phyloP scores from a whole-genome alignment of 2,113 vertebrate genomes.

The Phainopepla nitens region DNA sequence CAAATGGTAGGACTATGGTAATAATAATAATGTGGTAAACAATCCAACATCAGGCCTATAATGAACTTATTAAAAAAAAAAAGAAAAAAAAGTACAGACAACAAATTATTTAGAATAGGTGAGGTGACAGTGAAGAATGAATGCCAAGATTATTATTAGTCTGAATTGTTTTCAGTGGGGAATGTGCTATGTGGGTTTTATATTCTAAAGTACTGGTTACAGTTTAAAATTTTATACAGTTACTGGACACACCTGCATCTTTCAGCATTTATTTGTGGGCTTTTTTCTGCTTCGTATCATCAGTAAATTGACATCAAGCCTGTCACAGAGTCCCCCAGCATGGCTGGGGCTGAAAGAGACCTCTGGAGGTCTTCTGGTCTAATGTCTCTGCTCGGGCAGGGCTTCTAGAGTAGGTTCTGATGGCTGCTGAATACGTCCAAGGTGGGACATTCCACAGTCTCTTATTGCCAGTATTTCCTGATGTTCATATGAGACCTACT shows the following conservation, averaged over 20 bases:
- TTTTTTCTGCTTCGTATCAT: background rate
- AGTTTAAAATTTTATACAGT: background rate
- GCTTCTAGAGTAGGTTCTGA: background rate
- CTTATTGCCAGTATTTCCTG: background rate
- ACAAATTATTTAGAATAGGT: background rate
- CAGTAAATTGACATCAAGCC: background rate
- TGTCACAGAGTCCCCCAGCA: background rate
- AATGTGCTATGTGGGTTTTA: background rate
- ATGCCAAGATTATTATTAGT: background rate
- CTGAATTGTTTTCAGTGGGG: background rate
- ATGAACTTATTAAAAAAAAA: background rate
- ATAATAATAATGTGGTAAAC: background rate
- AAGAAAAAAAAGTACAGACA: background rate
- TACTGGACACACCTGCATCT: background rate
- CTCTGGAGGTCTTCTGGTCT: background rate
- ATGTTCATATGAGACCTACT: background rate
- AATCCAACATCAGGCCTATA: fast-evolving
- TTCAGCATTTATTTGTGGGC: background rate
- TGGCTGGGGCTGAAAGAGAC: background rate
- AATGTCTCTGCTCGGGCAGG: background rate
- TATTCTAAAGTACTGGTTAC: background rate
- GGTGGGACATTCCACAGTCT: background rate
- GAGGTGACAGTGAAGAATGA: background rate
- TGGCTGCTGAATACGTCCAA: background rate
- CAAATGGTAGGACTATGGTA: background rate